phyloP scores from a whole-genome alignment of 2,113 vertebrate species.

The Tricholaema leucomelas region DNA sequence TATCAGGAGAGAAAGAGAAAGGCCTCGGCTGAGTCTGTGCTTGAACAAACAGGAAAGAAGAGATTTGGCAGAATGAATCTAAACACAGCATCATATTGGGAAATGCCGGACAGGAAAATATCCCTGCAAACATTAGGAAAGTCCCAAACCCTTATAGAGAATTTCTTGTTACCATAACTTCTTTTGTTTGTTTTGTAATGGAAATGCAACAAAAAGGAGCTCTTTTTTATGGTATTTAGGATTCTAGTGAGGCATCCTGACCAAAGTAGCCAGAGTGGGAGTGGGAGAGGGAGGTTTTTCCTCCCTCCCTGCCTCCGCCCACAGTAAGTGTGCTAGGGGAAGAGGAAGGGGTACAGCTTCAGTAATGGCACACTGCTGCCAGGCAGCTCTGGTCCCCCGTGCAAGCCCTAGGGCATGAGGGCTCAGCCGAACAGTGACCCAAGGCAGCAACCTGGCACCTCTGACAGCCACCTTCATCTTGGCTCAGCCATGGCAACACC shows the following conservation, averaged over 20 bases:
- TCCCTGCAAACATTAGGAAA: neutral
- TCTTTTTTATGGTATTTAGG: neutral
- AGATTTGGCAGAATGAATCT: slow-evolving; percentile 19
- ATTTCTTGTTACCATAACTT: neutral
- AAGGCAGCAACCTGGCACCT: fast-evolving
- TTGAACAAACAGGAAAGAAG: slow-evolving; percentile 10
- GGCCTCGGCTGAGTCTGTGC: neutral
- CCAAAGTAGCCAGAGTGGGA: neutral
- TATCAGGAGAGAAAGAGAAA: neutral
- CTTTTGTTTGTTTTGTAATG: neutral
- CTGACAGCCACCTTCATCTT: neutral
- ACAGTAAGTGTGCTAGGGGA: neutral
- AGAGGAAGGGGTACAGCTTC: neutral
- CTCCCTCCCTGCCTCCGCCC: neutral
- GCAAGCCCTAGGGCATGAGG: fast-evolving
- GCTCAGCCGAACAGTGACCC: neutral
- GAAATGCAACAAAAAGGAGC: neutral
- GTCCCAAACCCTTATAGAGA: neutral
- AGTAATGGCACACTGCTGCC: neutral
- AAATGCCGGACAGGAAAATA: neutral
- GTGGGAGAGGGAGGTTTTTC: fast-evolving
- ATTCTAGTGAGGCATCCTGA: neutral
- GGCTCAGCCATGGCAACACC: fast-evolving
- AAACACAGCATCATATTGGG: neutral
- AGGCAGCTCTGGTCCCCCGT: neutral